A percentile compares a stretch with the other conserved stretches of the same genome.
Conservation (phyloP, 2,113 vertebrate species). For the Calyptommatus sinebrachiatus region DNA sequence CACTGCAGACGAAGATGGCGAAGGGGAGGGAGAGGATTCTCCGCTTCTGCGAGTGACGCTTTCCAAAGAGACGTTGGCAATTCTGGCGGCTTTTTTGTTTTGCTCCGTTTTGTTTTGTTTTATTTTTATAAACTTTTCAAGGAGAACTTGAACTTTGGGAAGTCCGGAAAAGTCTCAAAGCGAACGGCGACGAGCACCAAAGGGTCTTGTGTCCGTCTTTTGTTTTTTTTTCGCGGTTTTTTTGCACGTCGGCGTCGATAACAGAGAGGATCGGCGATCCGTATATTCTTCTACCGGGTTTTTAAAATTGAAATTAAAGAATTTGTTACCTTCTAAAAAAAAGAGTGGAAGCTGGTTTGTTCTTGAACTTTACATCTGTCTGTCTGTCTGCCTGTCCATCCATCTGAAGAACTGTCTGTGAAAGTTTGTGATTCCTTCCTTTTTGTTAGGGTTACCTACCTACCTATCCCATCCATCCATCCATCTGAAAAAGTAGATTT, state of each 20-base stretch:
- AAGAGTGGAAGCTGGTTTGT: rapidly evolving
- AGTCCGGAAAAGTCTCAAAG: background rate
- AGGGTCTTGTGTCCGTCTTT: background rate
- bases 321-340: slow-evolving; percentile 4
- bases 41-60: too few relatives aligned
- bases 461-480: too few relatives aligned
- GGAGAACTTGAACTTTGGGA: background rate
- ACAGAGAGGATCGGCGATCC: background rate
- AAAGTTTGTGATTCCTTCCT: too few relatives aligned
- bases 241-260: slow-evolving; percentile 35
- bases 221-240: background rate
- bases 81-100: too few relatives aligned
- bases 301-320: slow-evolving; percentile 64
- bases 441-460: too few relatives aligned
- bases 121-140: background rate
- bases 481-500: too few relatives aligned
- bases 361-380: background rate
- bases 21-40: too few relatives aligned
- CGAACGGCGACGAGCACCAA: too few relatives aligned
- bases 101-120: background rate
- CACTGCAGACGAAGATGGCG: too few relatives aligned
- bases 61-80: too few relatives aligned
- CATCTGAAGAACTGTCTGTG: too few relatives aligned
- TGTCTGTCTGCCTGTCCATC: too few relatives aligned
- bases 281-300: slow-evolving; percentile 52